phyloP scores from a whole-genome alignment of 2,888 invertebrate species.

The Agrochola lychnidis region DNA sequence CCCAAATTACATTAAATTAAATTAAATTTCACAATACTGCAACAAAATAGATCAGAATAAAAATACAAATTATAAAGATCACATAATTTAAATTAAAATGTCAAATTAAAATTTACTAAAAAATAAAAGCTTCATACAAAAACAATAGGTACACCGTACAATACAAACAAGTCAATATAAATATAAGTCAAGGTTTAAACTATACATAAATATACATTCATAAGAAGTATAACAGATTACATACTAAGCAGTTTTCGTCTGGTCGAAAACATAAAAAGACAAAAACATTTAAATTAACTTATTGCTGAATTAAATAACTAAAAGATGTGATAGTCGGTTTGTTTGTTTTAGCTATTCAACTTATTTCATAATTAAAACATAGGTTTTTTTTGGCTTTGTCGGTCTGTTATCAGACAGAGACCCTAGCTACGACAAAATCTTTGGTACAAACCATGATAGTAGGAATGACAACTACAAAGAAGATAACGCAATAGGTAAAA shows the following conservation, averaged over 20 bases:
- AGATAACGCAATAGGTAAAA: conserved; percentile 14
- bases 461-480: not conserved
- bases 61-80: too few relatives aligned
- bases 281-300: not conserved
- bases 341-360: too few relatives aligned
- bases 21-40: too few relatives aligned
- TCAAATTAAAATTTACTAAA: too few relatives aligned
- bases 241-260: not conserved
- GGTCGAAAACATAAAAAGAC: not conserved
- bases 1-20: too few relatives aligned
- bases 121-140: too few relatives aligned
- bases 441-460: not conserved
- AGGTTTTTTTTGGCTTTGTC: not conserved
- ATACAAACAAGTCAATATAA: too few relatives aligned
- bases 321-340: not conserved
- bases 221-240: not conserved
- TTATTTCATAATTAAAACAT: not conserved
- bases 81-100: too few relatives aligned
- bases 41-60: too few relatives aligned
- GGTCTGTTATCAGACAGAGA: not conserved
- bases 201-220: not conserved
- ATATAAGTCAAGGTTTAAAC: too few relatives aligned
- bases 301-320: too few relatives aligned
- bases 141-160: too few relatives aligned
- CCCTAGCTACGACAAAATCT: not conserved